phyloP scores from a whole-genome alignment of 2,113 vertebrate species.

The Brachyistius frenatus region DNA sequence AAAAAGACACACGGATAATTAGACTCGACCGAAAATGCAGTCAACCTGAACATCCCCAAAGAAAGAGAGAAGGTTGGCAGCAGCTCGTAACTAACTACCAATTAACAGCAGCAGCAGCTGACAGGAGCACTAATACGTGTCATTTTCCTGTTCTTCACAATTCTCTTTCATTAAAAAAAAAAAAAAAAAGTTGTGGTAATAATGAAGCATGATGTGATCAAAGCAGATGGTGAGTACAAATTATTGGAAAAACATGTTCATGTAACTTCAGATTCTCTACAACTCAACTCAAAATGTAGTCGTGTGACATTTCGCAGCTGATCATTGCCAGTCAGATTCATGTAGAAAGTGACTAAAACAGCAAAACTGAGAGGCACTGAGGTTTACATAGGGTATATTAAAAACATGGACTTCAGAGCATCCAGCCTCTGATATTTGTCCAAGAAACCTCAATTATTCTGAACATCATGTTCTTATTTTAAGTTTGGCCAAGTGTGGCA shows the following conservation, averaged over 20 bases:
- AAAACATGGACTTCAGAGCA: no score
- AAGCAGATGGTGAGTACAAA: background rate
- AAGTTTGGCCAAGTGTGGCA: no score
- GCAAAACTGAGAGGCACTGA: no score
- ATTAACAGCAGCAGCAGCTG: slow-evolving; percentile 17
- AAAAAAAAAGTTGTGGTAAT: background rate
- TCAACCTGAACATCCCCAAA: background rate
- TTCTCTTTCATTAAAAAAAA: background rate
- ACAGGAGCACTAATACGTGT: background rate
- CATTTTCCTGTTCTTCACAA: background rate
- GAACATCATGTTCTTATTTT: no score
- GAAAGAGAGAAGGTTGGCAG: background rate
- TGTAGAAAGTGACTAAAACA: no score
- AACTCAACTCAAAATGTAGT: no score
- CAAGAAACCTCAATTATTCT: no score
- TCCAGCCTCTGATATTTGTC: no score
- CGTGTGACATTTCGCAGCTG: no score
- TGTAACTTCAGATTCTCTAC: background rate
- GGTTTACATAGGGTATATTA: no score
- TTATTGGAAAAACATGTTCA: no score
- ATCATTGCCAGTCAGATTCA: no score
- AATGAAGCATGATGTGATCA: slow-evolving; percentile 10
- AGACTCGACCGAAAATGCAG: background rate
- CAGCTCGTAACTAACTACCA: slow-evolving; percentile 7
- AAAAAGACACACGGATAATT: background rate